Evolutionary conservation across 2,113 vertebrate genomes (phyloP).

Genomic region (Argyrosomus japonicus): DNA sequence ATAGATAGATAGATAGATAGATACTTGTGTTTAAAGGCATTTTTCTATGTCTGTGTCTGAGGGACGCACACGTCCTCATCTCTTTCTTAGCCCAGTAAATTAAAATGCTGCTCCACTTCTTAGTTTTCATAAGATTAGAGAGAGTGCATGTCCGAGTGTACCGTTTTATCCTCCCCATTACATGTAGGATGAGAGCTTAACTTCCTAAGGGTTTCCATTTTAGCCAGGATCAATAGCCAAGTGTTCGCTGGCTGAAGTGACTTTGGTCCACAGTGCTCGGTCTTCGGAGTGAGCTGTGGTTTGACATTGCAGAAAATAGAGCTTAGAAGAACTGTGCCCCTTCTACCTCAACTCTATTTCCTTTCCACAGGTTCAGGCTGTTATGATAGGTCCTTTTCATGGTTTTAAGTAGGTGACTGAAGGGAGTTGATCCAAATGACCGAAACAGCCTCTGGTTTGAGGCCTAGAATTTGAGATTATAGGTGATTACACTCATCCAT

Average conservation of each 20-base stretch:
- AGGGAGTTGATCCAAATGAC: constrained; percentile 71
- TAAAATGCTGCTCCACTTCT: constrained; percentile 75
- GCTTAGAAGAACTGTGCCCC: constrained; percentile 14
- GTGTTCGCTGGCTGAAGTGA: constrained; percentile 62
- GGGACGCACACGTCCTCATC: constrained; percentile 17
- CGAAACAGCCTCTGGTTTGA: constrained; percentile 71
- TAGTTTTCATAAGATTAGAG: constrained; percentile 77
- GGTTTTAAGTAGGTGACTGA: constrained; percentile 67
- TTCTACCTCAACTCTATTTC: constrained; percentile 47
- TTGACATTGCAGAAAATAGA: constrained; percentile 40
- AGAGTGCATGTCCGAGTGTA: constrained; percentile 69
- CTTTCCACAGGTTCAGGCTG: constrained; percentile 36
- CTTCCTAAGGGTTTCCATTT: constrained; percentile 77
- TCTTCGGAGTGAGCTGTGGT: constrained; percentile 21
- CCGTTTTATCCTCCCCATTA: constrained; percentile 70
- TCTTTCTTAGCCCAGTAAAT: constrained; percentile 65
- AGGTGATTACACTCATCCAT: constrained; percentile 83
- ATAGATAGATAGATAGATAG: background rate
- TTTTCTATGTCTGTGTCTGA: constrained; percentile 17
- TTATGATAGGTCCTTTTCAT: constrained; percentile 54
- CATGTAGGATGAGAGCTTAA: constrained; percentile 72
- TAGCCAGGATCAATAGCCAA: constrained; percentile 77
- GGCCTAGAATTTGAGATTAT: constrained; percentile 85
- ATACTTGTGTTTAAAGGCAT: background rate
- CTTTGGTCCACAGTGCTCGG: constrained; percentile 51